phyloP scores from a whole-genome alignment of 2,888 invertebrate species.

The Lobophora halterata region DNA sequence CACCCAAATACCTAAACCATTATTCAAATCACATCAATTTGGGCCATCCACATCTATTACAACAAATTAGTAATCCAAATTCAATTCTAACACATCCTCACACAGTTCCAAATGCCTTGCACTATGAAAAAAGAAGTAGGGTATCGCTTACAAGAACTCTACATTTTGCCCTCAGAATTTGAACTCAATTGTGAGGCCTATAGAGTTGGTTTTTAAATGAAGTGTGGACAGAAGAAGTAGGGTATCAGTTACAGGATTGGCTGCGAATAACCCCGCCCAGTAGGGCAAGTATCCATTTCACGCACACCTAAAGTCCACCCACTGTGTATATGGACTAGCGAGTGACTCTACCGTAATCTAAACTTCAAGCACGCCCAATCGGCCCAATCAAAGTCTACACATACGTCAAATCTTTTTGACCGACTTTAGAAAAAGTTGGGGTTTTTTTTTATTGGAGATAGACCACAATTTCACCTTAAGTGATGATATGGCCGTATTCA shows the following conservation, averaged over 20 bases:
- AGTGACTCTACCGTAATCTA: slow-evolving; percentile 50
- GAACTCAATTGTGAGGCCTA: slow-evolving; percentile 13
- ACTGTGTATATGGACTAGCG: slow-evolving; percentile 50
- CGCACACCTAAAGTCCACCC: slow-evolving; percentile 69
- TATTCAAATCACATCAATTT: slow-evolving; percentile 46
- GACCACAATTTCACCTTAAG: no score
- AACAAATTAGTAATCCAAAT: slow-evolving; percentile 31
- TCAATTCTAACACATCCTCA: slow-evolving; percentile 23
- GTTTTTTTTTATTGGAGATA: not conserved
- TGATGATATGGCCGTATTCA: no score
- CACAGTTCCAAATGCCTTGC: slow-evolving; percentile 39
- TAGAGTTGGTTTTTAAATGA: slow-evolving; percentile 38
- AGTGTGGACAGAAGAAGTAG: slow-evolving; percentile 58
- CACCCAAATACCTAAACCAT: slow-evolving; percentile 22
- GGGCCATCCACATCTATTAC: slow-evolving; percentile 66
- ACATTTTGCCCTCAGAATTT: slow-evolving; percentile 27
- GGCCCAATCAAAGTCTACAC: no score
- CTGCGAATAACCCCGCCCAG: slow-evolving; percentile 69
- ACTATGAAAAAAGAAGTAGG: slow-evolving; percentile 56
- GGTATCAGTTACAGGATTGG: slow-evolving; percentile 80
- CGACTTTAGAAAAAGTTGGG: no score
- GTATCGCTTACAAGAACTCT: slow-evolving; percentile 67
- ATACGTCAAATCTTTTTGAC: no score
- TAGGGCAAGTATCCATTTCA: slow-evolving; percentile 67
- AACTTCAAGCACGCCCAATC: slow-evolving; percentile 46